phyloP scores from a whole-genome alignment of 2,113 vertebrate genomes.

The Seriola aureovittata region DNA sequence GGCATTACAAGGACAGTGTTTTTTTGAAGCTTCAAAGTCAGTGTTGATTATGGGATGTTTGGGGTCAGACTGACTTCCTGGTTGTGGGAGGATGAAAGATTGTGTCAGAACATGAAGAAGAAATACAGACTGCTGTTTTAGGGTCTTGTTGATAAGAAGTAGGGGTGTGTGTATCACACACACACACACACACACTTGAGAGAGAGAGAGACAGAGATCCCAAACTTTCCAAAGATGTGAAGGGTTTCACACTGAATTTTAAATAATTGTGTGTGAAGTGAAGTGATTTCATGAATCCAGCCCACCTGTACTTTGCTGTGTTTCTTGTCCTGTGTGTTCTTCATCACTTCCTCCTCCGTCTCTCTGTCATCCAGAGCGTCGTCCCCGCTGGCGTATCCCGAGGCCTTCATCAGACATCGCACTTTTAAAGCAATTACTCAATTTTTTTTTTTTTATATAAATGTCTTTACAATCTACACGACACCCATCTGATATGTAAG shows the following conservation, averaged over 20 bases:
- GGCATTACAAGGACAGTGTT: slow-evolving; percentile 4
- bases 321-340: slow-evolving; percentile 40
- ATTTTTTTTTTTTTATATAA: too few species aligned
- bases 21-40: slow-evolving; percentile 62
- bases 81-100: slow-evolving; percentile 53
- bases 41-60: slow-evolving; percentile 54
- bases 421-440: too few species aligned
- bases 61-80: slow-evolving; percentile 69
- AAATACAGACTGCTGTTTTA: slow-evolving; percentile 19
- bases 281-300: background rate
- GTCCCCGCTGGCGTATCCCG: slow-evolving; percentile 89
- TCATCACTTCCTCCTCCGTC: slow-evolving; percentile 66
- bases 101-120: background rate
- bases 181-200: background rate
- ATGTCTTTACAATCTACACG: too few species aligned
- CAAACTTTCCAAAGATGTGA: background rate
- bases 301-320: slow-evolving; percentile 35
- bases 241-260: background rate
- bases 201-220: too few species aligned
- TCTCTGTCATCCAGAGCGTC: slow-evolving; percentile 84
- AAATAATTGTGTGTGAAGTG: background rate
- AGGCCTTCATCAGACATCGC: slow-evolving; percentile 81
- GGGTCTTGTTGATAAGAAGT: slow-evolving; percentile 5
- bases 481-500: too few species aligned
- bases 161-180: background rate